A percentile compares a stretch with the other conserved stretches of the same genome.
Conservation (phyloP, 2,113 vertebrate genomes). For the Copsychus sechellarum region DNA sequence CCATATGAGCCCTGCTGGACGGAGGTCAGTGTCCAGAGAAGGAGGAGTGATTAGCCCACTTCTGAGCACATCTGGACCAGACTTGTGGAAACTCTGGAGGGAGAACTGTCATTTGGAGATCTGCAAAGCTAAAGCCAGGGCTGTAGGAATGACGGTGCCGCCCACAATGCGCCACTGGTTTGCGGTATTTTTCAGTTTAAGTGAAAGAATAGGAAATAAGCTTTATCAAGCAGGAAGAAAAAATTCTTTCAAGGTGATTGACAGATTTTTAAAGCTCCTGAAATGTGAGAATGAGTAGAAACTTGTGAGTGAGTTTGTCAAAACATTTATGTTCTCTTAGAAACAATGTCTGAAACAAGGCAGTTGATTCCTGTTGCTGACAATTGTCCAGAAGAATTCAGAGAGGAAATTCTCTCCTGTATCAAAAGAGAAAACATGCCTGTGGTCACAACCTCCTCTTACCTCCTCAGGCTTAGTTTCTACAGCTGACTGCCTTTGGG, state of each 20-base stretch:
- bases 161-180: neutral
- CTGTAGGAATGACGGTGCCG: neutral
- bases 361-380: neutral
- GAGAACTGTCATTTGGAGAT: neutral
- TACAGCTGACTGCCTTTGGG: neutral
- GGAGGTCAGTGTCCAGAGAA: neutral
- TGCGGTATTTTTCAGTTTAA: neutral
- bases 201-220: neutral
- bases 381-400: neutral
- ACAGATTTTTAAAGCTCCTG: neutral
- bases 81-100: neutral
- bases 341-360: neutral
- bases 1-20: rapidly evolving
- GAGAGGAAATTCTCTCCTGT: neutral
- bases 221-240: neutral
- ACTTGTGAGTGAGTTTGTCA: neutral
- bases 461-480: neutral
- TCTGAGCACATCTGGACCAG: neutral
- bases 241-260: neutral
- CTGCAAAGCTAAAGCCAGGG: neutral
- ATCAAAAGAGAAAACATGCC: neutral
- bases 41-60: rapidly evolving
- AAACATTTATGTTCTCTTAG: neutral
- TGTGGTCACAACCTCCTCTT: neutral
- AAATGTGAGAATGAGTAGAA: neutral